These are phyloP conservation scores for Bombus vancouverensis DNA, from an alignment of 1,140 invertebrate species.

Conservation along the genomic window DNA sequence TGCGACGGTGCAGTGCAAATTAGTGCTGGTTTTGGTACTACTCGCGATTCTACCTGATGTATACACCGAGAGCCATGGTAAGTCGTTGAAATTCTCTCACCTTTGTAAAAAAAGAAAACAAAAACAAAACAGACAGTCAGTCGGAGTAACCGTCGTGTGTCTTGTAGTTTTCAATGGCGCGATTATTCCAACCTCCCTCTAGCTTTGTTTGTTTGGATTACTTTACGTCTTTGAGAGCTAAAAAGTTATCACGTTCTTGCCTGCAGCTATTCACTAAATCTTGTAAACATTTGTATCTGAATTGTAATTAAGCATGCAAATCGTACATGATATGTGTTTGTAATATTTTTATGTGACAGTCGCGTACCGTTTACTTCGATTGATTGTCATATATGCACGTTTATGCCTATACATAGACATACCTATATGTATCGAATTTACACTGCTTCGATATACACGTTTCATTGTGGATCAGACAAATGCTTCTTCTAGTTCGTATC, in stretches of 20 bases:
- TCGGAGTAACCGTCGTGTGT: not conserved
- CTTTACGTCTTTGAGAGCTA: not conserved
- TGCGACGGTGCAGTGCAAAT: slow-evolving; percentile 71
- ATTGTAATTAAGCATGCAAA: not conserved
- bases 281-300: not conserved
- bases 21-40: slow-evolving; percentile 71
- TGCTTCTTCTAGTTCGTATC: not conserved
- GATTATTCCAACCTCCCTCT: not conserved
- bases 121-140: not conserved
- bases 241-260: not conserved
- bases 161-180: not conserved
- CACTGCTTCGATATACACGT: no score
- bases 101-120: not conserved
- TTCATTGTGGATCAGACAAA: not conserved
- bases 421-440: not conserved
- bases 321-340: not conserved
- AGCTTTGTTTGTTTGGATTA: slow-evolving; percentile 20
- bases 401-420: not conserved
- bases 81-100: slow-evolving; percentile 48
- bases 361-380: not conserved
- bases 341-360: not conserved
- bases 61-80: slow-evolving; percentile 71
- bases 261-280: no score
- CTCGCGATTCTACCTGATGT: slow-evolving; percentile 64
- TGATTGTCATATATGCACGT: not conserved